These are phyloP conservation scores for Stenodema calcarata DNA, from an alignment of 2,888 invertebrate genomes.

Conservation along the genomic window DNA sequence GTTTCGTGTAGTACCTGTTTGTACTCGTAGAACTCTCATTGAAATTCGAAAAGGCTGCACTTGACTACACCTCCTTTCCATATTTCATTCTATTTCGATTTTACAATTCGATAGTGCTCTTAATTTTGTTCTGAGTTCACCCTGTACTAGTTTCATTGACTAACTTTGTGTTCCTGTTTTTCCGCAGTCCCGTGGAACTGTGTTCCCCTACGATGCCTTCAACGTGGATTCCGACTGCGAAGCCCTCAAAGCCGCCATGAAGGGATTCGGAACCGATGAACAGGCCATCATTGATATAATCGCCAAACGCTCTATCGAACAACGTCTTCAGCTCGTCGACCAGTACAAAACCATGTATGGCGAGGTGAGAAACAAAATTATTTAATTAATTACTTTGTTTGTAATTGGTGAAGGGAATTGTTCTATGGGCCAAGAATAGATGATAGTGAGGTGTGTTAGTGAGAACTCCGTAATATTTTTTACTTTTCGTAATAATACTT, in stretches of 20 bases:
- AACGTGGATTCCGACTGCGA: constrained; percentile 61
- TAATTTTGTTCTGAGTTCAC: too few relatives aligned
- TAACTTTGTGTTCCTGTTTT: not conserved
- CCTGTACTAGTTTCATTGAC: too few relatives aligned
- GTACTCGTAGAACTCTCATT: too few relatives aligned
- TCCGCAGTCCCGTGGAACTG: constrained; percentile 58
- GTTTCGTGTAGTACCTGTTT: too few relatives aligned
- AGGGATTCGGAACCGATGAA: constrained; percentile 66
- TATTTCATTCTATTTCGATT: too few relatives aligned
- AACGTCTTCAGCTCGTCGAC: constrained; percentile 64
- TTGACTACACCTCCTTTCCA: too few relatives aligned
- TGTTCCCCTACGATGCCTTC: constrained; percentile 59
- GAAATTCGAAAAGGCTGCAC: too few relatives aligned
- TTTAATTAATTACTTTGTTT: not conserved
- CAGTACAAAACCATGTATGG: constrained; percentile 67
- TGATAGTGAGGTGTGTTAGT: too few relatives aligned
- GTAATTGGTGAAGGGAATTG: not conserved
- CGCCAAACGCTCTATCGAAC: constrained; percentile 63
- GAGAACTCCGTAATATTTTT: too few relatives aligned
- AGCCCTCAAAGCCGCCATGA: constrained; percentile 63
- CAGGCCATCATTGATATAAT: constrained; percentile 64
- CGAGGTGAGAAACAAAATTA: constrained; percentile 61
- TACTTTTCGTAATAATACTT: too few relatives aligned
- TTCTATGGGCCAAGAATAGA: not conserved
- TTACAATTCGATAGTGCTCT: too few relatives aligned